phyloP scores from a whole-genome alignment of 2,888 invertebrate species.

The Tetanocera ferruginea region DNA sequence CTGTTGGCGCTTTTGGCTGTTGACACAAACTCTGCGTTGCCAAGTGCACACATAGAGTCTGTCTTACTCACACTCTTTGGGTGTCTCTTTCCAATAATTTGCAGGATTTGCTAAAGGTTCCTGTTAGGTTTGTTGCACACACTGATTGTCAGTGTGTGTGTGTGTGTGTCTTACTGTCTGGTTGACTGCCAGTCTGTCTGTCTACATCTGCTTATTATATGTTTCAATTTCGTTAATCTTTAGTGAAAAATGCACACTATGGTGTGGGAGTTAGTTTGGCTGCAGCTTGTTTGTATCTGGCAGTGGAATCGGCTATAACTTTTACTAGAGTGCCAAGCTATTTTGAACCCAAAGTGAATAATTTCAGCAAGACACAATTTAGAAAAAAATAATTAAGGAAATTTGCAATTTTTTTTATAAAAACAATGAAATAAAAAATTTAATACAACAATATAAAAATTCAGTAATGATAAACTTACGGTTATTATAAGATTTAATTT shows the following conservation, averaged over 20 bases:
- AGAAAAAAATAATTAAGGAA: no score
- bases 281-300: not conserved
- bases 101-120: not conserved
- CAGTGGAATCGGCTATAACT: not conserved
- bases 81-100: not conserved
- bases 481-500: not conserved
- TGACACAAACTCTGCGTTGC: constrained; percentile 19
- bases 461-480: not conserved
- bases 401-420: no score
- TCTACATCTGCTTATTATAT: constrained; percentile 2
- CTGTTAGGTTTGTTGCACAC: not conserved
- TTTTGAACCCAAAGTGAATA: not conserved
- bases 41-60: constrained; percentile 15
- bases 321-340: not conserved
- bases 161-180: not conserved
- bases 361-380: no score
- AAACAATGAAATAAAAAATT: no score
- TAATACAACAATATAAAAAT: no score
- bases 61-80: not conserved
- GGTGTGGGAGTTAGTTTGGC: not conserved
- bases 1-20: constrained; percentile 26
- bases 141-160: not conserved
- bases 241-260: not conserved
- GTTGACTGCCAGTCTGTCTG: not conserved
- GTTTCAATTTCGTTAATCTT: constrained; percentile 30